A percentile compares a stretch with the other conserved stretches of the same genome.
Evolutionary conservation across 1,140 invertebrate genomes (phyloP).

Genomic region (Acyrthosiphon pisum): DNA sequence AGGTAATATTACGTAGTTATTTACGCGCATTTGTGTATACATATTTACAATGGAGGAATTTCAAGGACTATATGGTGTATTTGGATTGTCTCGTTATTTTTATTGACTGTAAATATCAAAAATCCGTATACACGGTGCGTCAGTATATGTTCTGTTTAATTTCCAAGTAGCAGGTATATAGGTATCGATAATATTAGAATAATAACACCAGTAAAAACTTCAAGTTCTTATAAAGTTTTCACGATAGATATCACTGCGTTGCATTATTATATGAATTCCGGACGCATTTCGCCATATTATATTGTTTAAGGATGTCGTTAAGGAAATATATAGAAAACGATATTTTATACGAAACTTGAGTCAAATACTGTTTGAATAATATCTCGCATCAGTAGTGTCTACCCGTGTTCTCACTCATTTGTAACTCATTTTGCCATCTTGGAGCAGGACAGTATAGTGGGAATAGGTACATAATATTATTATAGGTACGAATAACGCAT

Average conservation of each 20-base stretch:
- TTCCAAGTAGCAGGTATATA: neutral
- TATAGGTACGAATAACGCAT: too few species aligned
- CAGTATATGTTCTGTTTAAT: neutral
- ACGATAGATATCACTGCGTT: neutral
- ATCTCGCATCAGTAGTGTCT: too few species aligned
- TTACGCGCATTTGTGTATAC: neutral
- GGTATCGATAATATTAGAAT: neutral
- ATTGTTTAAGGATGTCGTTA: neutral
- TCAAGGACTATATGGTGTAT: conserved; percentile 5
- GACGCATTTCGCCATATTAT: neutral
- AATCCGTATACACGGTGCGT: neutral
- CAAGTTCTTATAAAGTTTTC: neutral
- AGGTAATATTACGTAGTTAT: neutral
- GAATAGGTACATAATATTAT: too few species aligned
- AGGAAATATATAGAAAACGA: neutral
- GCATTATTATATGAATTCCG: neutral
- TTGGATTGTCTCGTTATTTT: neutral
- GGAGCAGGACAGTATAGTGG: too few species aligned
- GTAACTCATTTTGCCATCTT: too few species aligned
- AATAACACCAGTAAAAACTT: neutral
- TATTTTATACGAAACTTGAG: neutral
- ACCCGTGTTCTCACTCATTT: too few species aligned
- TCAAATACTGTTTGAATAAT: too few species aligned
- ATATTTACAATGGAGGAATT: conserved; percentile 10
- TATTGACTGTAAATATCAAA: conserved; percentile 10